Percentiles rank a stretch among this genome's conserved stretches.
Evolutionary conservation across 2,888 invertebrate genomes (phyloP).

Genomic region (Pachymerium ferrugineum): DNA sequence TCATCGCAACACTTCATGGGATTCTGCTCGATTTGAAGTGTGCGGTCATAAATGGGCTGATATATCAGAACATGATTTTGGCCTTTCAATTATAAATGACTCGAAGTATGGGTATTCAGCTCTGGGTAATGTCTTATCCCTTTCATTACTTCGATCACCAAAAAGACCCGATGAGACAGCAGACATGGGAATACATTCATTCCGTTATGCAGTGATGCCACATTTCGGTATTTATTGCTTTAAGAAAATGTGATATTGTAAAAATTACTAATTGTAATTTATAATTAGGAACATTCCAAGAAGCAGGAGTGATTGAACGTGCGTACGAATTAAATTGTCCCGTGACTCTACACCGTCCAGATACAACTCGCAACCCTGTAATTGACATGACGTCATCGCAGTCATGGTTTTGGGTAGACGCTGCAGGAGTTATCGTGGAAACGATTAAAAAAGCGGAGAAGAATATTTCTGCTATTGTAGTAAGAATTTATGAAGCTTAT

Average conservation of each 20-base stretch:
- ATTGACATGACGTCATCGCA: not conserved
- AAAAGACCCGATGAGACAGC: slow-evolving; percentile 52
- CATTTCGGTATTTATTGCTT: slow-evolving; percentile 45
- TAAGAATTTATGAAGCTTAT: slow-evolving; percentile 48
- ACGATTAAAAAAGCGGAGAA: slow-evolving; percentile 48
- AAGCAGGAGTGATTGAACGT: slow-evolving; percentile 47
- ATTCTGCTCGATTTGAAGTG: slow-evolving; percentile 53
- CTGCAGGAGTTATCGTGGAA: slow-evolving; percentile 46
- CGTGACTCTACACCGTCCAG: slow-evolving; percentile 34
- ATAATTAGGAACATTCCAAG: slow-evolving; percentile 45
- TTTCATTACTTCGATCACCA: slow-evolving; percentile 51
- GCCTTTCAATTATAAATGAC: slow-evolving; percentile 51
- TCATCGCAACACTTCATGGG: slow-evolving; percentile 54
- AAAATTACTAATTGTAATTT: slow-evolving; percentile 34
- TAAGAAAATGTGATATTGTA: not conserved
- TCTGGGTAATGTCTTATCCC: slow-evolving; percentile 46
- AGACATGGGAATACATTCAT: slow-evolving; percentile 51
- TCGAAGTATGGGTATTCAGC: slow-evolving; percentile 52
- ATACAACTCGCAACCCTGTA: not conserved
- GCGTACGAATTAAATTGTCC: slow-evolving; percentile 49
- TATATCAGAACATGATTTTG: slow-evolving; percentile 50
- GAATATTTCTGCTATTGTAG: slow-evolving; percentile 41
- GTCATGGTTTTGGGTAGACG: slow-evolving; percentile 42
- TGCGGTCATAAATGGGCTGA: slow-evolving; percentile 55
- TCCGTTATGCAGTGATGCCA: slow-evolving; percentile 52